These are phyloP conservation scores for Exocentrus adspersus DNA, from an alignment of 2,888 invertebrate species.

Conservation along the genomic window DNA sequence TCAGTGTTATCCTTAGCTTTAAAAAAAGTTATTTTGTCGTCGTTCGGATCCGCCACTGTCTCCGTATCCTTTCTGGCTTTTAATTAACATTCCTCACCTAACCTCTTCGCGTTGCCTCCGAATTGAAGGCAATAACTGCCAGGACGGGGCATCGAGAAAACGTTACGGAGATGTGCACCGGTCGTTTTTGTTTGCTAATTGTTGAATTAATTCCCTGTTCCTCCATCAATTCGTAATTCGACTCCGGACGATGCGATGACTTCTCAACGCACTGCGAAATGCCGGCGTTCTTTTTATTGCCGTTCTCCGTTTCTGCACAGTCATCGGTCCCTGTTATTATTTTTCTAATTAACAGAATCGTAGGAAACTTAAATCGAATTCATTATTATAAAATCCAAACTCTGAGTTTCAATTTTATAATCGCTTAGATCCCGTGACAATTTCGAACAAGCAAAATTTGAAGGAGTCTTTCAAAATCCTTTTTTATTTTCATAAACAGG, in stretches of 20 bases:
- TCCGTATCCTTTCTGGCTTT: constrained; percentile 52
- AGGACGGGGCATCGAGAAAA: constrained; percentile 59
- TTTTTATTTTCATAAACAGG: too few relatives aligned
- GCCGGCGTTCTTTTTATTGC: neutral
- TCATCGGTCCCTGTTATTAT: too few relatives aligned
- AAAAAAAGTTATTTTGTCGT: too few relatives aligned
- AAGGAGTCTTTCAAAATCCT: too few relatives aligned
- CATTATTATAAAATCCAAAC: too few relatives aligned
- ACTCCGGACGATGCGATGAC: neutral
- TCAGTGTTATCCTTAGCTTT: too few relatives aligned
- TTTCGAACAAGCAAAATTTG: too few relatives aligned
- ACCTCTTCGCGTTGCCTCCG: constrained; percentile 60
- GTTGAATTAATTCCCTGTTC: constrained; percentile 62
- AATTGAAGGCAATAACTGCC: constrained; percentile 65
- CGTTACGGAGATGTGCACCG: constrained; percentile 56
- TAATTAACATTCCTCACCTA: constrained; percentile 65
- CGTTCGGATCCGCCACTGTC: constrained; percentile 15
- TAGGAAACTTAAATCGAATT: too few relatives aligned
- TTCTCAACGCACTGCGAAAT: neutral
- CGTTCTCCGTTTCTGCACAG: too few relatives aligned
- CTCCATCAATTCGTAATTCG: constrained; percentile 48
- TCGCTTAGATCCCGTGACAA: too few relatives aligned
- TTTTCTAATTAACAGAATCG: too few relatives aligned
- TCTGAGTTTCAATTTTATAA: too few relatives aligned
- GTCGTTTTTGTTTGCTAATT: constrained; percentile 64